A percentile compares a stretch with the other conserved stretches of the same genome.
Conservation (phyloP, 1,140 invertebrate species). For the Zaprionus capensis region DNA sequence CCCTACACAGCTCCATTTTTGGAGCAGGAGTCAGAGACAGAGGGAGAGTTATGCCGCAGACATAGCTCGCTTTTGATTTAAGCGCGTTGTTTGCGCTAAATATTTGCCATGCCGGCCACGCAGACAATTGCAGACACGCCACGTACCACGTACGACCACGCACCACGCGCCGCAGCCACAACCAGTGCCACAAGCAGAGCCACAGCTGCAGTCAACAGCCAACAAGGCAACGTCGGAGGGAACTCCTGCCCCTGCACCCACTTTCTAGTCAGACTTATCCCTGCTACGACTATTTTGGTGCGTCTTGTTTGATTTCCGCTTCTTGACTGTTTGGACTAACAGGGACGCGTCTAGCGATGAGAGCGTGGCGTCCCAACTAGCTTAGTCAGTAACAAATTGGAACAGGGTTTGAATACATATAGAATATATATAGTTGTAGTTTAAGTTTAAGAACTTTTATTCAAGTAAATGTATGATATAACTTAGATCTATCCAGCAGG, state of each 20-base stretch:
- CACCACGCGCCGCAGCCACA: constrained; percentile 15
- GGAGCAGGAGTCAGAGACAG: neutral
- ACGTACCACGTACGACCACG: constrained; percentile 44
- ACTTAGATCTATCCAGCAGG: too few relatives aligned
- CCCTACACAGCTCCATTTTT: neutral
- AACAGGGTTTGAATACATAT: neutral
- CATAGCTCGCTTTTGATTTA: constrained; percentile 80
- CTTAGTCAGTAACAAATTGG: neutral
- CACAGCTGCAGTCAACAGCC: constrained; percentile 60
- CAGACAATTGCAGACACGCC: constrained; percentile 65
- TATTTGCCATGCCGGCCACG: constrained; percentile 80
- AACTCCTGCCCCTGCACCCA: neutral
- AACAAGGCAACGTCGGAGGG: constrained; percentile 20
- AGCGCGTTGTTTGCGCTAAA: constrained; percentile 80
- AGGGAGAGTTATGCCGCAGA: constrained; percentile 65
- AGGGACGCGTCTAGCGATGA: neutral
- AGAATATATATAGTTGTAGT: neutral
- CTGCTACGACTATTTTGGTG: constrained; percentile 48
- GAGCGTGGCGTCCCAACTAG: neutral
- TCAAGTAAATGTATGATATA: too few relatives aligned
- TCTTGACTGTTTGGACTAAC: constrained; percentile 28
- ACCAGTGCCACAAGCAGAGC: constrained; percentile 9
- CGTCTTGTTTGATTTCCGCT: constrained; percentile 77
- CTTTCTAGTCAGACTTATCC: neutral
- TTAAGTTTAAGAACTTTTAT: neutral